Percentiles rank a stretch among this genome's conserved stretches.
Evolutionary conservation across 2,113 vertebrate species (phyloP).

Genomic region (Irena cyanogastra): DNA sequence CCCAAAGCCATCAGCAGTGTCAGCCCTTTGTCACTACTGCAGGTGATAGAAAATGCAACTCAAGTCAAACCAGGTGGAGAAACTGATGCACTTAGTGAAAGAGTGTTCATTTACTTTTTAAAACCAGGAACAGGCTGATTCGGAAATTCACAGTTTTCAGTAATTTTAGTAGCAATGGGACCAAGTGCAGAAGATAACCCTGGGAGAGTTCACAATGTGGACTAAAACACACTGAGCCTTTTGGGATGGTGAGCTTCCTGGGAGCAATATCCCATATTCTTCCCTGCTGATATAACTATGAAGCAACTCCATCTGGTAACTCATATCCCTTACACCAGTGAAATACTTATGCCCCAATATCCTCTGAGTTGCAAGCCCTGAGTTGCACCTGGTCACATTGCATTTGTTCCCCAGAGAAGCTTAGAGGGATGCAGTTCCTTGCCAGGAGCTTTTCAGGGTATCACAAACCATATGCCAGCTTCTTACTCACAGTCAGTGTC

Average conservation of each 20-base stretch:
- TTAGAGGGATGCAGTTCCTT: not conserved
- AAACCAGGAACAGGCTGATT: not conserved
- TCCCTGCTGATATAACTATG: not conserved
- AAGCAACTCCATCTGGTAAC: not conserved
- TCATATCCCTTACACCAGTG: not conserved
- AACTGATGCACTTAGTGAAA: not conserved
- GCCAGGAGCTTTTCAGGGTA: not conserved
- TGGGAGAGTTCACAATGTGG: not conserved
- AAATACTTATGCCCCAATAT: not conserved
- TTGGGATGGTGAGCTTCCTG: not conserved
- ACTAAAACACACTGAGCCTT: not conserved
- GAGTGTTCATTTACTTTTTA: not conserved
- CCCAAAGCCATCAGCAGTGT: not conserved
- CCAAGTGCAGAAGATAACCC: not conserved
- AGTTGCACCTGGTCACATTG: not conserved
- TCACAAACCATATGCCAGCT: not conserved
- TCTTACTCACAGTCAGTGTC: not conserved
- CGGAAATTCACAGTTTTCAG: not conserved
- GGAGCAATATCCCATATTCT: not conserved
- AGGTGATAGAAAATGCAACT: not conserved
- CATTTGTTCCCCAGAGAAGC: not conserved
- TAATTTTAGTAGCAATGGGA: not conserved
- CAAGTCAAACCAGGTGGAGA: not conserved
- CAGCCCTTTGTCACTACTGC: not conserved
- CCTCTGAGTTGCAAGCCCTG: not conserved